Evolutionary conservation across 2,113 vertebrate species (phyloP), one percentile per base, ranked within the genome.

Genomic region (Tangachromis dhanisi): DNA sequence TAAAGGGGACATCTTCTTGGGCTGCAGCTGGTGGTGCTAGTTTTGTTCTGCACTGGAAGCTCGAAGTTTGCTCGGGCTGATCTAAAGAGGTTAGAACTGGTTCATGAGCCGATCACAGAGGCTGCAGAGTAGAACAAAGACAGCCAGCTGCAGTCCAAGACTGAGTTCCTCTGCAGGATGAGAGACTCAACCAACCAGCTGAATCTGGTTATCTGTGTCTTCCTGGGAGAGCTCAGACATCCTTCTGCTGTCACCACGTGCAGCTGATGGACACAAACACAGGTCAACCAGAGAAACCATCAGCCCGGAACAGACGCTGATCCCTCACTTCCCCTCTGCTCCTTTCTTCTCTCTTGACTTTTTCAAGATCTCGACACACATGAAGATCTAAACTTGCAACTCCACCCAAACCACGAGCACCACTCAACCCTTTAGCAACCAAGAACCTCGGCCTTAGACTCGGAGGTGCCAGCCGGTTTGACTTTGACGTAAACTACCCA

Each of bases 131-230:
- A 1, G 12, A 71, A 68, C 63, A 8, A 68, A 21, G 35, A 38
- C 33, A 40, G 24, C 66, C 66, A 73, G 38, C 38, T 45, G 38
- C 13, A 24, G 35, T 1, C 38, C 35, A 16, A 16, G 38, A 45
- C 1, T 0, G 21, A 73, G 21, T 7, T 24, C 13, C 38, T 7
- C 38, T 9, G 38, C 38, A 24, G n/a, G 35, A 71, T 24, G n/a
- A 71, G 0, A 21, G 35, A 42, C n/a, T 42, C 35, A 0, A 14
- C n/a, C 63, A 68, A n/a, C 66, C 29, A 33, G 16, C 0, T 61
- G 51, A 53, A 17, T 4, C 0, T 2, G 16, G 29, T 63, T 33
- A 11, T 1, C 59, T 2, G 9, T 0, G 29, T 63, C 29, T 1
- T 63, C 29, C 9, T 33, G 59, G 5, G 1, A 63, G 9, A 63